These are phyloP conservation scores for Caenorhabditis imperialis DNA, from an alignment of 2,888 invertebrate species.

Conservation along the genomic window DNA sequence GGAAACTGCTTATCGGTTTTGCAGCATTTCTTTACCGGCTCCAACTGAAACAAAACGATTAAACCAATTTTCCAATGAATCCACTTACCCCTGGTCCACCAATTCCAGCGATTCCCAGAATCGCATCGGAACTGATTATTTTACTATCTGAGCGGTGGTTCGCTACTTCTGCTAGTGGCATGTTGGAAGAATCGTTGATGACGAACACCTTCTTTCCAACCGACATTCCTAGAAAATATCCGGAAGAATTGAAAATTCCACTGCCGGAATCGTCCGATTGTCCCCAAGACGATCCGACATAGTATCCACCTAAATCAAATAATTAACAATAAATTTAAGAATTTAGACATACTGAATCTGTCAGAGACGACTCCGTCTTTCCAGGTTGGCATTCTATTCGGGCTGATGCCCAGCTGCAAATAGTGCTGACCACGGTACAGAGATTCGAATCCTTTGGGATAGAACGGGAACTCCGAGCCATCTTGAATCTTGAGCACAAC, in stretches of 20 bases:
- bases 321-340: conserved; percentile 17
- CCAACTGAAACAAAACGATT: conserved; percentile 25
- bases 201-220: conserved; percentile 2
- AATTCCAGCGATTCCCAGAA: conserved; percentile 9
- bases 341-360: conserved; percentile 11
- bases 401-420: conserved; percentile 3
- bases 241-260: conserved; percentile 3
- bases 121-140: conserved; percentile 9
- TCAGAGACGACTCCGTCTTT: conserved; percentile 11
- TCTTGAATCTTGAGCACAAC: conserved; percentile 11
- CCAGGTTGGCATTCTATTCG: conserved; percentile 1
- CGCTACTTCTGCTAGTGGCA: conserved; percentile 16
- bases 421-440: conserved; percentile 8
- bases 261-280: conserved; percentile 9
- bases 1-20: too few relatives aligned
- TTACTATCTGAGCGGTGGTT: conserved; percentile 15
- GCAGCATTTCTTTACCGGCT: conserved; percentile 6
- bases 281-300: conserved; percentile 6
- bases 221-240: conserved; percentile 18
- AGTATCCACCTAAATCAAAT: conserved; percentile 11
- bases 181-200: conserved; percentile 1
- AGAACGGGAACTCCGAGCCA: too few relatives aligned
- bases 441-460: background rate
- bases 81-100: conserved; percentile 9
- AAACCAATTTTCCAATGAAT: conserved; percentile 20